Evolutionary conservation across 2,797 vertebrate species (phyloP), one percentile per base, ranked within the genome.

Genomic region (Ceryle rudis): DNA sequence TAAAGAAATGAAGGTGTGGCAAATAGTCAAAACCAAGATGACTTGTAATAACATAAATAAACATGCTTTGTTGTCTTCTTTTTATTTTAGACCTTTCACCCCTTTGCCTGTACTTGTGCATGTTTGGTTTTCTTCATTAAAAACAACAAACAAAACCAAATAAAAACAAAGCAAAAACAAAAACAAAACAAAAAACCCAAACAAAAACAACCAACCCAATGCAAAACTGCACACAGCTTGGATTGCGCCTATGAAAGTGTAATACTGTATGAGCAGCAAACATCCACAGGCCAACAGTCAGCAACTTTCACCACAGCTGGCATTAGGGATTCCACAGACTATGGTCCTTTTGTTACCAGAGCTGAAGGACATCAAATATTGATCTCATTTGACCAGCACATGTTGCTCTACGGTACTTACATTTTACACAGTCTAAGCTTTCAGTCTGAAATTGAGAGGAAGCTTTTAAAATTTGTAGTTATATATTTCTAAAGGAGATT

Each of bases 281-380:
- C 37, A 71, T 84, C 65, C 87, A 85, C 57, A 46, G 77, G 82
- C 91, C 72, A 91, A 29, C 37, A 90, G 80, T 92, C 91, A 95
- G 81, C 89, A 89, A 89, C 88, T 87, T 89, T 39, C 47, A 73
- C 69, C 64, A 51, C 86, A 91, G 64, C 73, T 90, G 83, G 90
- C 86, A 67, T 52, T 51, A 81, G 91, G 71, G 81, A 91, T 85
- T 82, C 60, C 83, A 81, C 80, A 93, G 51, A 91, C 94, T 90
- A 8, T 64, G 44, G 67, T 31, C 65, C 74, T 95, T 95, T 94
- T 95, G 92, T 96, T 92, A 89, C 66, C 54, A 77, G 71, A 25
- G 60, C 70, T 70, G 77, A 84, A 86, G 60, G 77, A 93, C 28
- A 9, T 93, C 39, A 95, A 94, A 77, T 70, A 95, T 86, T 88